These are phyloP conservation scores for Rachycentron canadum DNA, from an alignment of 2,797 vertebrate genomes.

Conservation along the genomic window DNA sequence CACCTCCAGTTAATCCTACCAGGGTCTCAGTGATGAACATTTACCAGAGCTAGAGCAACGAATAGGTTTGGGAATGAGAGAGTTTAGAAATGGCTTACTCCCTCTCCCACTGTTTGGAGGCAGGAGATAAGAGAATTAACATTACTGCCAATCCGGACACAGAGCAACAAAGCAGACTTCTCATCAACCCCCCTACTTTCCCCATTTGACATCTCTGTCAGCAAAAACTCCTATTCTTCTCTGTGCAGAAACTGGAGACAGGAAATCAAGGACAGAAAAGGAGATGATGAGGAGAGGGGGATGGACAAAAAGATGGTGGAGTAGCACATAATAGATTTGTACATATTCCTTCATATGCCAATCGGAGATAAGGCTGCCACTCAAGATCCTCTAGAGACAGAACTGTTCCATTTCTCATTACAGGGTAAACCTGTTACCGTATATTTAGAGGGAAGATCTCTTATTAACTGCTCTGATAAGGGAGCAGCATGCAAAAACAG, in stretches of 20 bases:
- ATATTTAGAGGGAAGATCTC: slow-evolving; percentile 50
- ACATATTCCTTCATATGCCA: slow-evolving; percentile 55
- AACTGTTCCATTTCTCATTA: slow-evolving; percentile 56
- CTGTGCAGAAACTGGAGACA: slow-evolving; percentile 33
- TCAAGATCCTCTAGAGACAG: slow-evolving; percentile 45
- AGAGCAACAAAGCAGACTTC: slow-evolving; percentile 57
- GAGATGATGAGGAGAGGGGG: slow-evolving; percentile 30
- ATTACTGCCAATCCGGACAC: slow-evolving; percentile 56
- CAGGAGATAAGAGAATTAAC: slow-evolving; percentile 83
- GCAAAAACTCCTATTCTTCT: slow-evolving; percentile 53
- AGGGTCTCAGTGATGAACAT: slow-evolving; percentile 43
- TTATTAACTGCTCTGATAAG: slow-evolving; percentile 51
- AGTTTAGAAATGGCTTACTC: slow-evolving; percentile 60
- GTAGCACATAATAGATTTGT: slow-evolving; percentile 53
- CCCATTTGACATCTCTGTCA: slow-evolving; percentile 65
- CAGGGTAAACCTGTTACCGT: slow-evolving; percentile 50
- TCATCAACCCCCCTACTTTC: slow-evolving; percentile 31
- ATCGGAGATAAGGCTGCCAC: slow-evolving; percentile 74
- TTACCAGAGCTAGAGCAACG: slow-evolving; percentile 35
- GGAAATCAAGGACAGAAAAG: slow-evolving; percentile 59
- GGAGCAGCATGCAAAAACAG: slow-evolving; percentile 42
- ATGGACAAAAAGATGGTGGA: slow-evolving; percentile 34
- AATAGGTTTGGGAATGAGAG: slow-evolving; percentile 44
- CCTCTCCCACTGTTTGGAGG: slow-evolving; percentile 74
- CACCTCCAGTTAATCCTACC: slow-evolving; percentile 40